Base-by-base conservation (phyloP, 92 coral and sea anemone species). In the Blastomussa wellsi region DNA sequence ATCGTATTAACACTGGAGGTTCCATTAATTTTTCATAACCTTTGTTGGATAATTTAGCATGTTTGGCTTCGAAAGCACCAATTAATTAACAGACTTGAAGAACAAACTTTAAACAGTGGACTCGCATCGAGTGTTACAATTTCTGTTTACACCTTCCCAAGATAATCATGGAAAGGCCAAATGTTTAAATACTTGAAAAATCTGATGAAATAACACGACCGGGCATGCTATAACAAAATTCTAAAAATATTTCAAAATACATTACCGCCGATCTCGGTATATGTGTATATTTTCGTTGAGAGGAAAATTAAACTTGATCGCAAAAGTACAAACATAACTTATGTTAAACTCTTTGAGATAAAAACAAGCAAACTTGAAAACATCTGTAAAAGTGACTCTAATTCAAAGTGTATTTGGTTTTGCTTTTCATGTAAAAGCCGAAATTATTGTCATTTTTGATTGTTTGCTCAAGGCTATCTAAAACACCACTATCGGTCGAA, bases 71-170 rank as follows among this genome's bases (percentile, higher is more conserved):
- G 26, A n/a, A 55, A 71, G n/a, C 37, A 26, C 67, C 44, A 68
- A 35, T 51, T 81, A 81, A 71, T 81, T 47, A 44, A 24, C 53
- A 24, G 70, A 55, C 29, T 24, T 39, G 47, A 49, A 81, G 67
- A 69, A 36, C 52, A 82, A 72, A 82, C 53, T 26, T n/a, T 44
- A 82, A 67, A 53, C 78, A 70, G 67, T 2, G 78, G 52, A n/a
- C n/a, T 52, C 33, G 28, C 47, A 65, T 70, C 86, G 70, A 51
- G 79, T 72, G 55, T 52, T 71, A 10, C 77, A 69, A 35, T 81
- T 80, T 81, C 86, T 82, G 86, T 82, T 70, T 82, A 82, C 86
- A 82, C 71, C 9, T 71, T 52, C 65, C 86, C 22, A 71, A 82
- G 47, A 53, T 52, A 39, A 82, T 72, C 24, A 31, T 20, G 41